A percentile compares a stretch with the other conserved stretches of the same genome.
Evolutionary conservation across 2,888 invertebrate species (phyloP).

Genomic region (Hybos culiciformis): DNA sequence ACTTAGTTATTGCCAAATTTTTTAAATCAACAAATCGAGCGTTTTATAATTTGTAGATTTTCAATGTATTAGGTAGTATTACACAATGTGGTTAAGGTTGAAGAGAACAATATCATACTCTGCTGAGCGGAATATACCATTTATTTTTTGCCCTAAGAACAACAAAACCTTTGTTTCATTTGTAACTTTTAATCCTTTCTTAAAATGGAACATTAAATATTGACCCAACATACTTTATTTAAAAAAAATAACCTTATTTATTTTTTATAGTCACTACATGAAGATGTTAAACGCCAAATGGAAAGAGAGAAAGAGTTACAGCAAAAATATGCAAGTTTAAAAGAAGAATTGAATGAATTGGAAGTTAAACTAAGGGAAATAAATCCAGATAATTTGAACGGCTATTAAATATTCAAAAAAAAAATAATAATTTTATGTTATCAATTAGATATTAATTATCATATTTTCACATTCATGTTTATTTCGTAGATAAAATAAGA

Average conservation of each 20-base stretch:
- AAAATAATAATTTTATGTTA: too few species aligned
- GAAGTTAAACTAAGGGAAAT: slow-evolving; percentile 15
- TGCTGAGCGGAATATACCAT: too few species aligned
- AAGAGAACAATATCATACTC: too few species aligned
- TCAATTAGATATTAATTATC: too few species aligned
- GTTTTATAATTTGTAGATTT: too few species aligned
- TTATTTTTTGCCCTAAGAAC: not conserved
- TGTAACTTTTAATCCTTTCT: not conserved
- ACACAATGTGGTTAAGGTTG: too few species aligned
- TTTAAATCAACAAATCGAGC: not conserved
- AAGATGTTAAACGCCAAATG: slow-evolving; percentile 84
- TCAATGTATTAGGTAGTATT: too few species aligned
- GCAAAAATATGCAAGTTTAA: slow-evolving; percentile 62
- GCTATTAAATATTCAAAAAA: too few species aligned
- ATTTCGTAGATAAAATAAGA: too few species aligned
- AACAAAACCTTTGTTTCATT: not conserved
- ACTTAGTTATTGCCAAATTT: not conserved
- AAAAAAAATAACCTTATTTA: slow-evolving; percentile 6
- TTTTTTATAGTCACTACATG: slow-evolving; percentile 57
- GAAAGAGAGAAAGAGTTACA: slow-evolving; percentile 84
- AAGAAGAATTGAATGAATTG: slow-evolving; percentile 44
- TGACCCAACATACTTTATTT: not conserved
- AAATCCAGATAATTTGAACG: too few species aligned
- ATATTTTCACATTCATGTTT: too few species aligned
- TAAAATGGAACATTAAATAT: not conserved